Conservation (phyloP, 2,113 vertebrate genomes). For the Prunella fulvescens region DNA sequence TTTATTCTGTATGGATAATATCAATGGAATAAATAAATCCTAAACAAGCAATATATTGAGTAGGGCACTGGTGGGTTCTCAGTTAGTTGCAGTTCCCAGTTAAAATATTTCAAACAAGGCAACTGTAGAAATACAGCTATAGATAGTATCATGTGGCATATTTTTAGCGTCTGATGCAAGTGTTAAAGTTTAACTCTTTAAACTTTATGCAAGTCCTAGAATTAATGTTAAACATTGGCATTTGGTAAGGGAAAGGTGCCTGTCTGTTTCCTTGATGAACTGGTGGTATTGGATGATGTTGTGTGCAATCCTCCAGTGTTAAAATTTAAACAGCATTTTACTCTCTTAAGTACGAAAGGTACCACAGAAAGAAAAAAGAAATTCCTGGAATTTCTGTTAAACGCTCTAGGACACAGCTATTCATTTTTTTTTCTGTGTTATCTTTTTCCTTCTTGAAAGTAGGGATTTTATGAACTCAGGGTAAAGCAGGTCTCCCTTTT, state of each 20-base stretch:
- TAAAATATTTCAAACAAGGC: slow-evolving; percentile 63
- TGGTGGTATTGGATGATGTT: neutral
- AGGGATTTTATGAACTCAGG: slow-evolving; percentile 52
- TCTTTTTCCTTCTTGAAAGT: slow-evolving; percentile 56
- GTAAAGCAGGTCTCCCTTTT: slow-evolving; percentile 67
- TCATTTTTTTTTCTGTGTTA: slow-evolving; percentile 55
- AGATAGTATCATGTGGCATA: slow-evolving; percentile 65
- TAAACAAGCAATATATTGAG: neutral
- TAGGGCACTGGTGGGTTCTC: neutral
- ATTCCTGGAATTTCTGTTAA: slow-evolving; percentile 35
- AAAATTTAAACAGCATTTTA: neutral
- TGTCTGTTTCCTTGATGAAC: neutral
- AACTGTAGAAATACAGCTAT: slow-evolving; percentile 58
- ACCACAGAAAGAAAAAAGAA: slow-evolving; percentile 12
- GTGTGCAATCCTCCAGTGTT: neutral
- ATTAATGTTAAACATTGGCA: neutral
- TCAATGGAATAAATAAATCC: neutral
- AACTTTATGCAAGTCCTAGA: neutral
- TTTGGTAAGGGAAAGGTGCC: neutral
- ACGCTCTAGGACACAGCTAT: neutral
- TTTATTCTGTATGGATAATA: neutral
- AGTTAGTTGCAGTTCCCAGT: slow-evolving; percentile 24
- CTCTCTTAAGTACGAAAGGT: neutral
- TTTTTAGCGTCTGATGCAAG: slow-evolving; percentile 69
- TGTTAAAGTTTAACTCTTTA: slow-evolving; percentile 28